Conservation (phyloP, 37 sponge, comb jelly and placozoan species). For the Haliclona indistincta region DNA sequence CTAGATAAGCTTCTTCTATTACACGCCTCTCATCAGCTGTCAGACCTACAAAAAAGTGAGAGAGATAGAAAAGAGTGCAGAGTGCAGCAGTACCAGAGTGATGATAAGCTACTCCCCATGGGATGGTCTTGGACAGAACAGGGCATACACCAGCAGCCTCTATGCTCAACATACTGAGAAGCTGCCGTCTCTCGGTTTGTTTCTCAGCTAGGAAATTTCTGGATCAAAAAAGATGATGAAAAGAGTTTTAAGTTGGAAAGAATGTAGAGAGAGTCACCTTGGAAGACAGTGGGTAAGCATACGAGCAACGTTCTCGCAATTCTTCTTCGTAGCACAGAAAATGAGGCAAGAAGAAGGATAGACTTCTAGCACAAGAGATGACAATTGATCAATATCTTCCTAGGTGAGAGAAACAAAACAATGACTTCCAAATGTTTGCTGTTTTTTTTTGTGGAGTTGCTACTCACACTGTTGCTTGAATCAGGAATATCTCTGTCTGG, state of each 20-base stretch:
- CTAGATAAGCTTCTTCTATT: constrained; percentile 82
- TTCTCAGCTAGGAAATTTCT: background rate
- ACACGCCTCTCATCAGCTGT: constrained; percentile 87
- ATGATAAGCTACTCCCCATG: constrained; percentile 92
- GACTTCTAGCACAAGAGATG: constrained; percentile 73
- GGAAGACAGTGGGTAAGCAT: constrained; percentile 65
- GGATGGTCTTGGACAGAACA: constrained; percentile 70
- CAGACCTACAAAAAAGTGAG: constrained; percentile 59
- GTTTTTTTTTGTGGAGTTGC: too few relatives aligned
- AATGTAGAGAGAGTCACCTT: constrained; percentile 19
- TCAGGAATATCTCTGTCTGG: background rate
- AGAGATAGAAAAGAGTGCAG: background rate
- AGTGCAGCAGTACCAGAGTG: constrained; percentile 56
- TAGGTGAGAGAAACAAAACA: background rate
- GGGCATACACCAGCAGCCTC: constrained; percentile 85
- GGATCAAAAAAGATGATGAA: background rate
- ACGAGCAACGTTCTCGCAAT: constrained; percentile 86
- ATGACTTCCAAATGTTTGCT: too few relatives aligned
- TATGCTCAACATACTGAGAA: constrained; percentile 26
- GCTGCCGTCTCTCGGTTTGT: background rate
- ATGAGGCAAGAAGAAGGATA: constrained; percentile 86
- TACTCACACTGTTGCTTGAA: constrained; percentile 6
- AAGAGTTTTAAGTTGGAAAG: background rate
- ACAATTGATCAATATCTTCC: constrained; percentile 67
- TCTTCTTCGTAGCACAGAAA: constrained; percentile 93